Evolutionary conservation across 1,140 invertebrate genomes (phyloP).

Genomic region (Teleogryllus occipitalis): DNA sequence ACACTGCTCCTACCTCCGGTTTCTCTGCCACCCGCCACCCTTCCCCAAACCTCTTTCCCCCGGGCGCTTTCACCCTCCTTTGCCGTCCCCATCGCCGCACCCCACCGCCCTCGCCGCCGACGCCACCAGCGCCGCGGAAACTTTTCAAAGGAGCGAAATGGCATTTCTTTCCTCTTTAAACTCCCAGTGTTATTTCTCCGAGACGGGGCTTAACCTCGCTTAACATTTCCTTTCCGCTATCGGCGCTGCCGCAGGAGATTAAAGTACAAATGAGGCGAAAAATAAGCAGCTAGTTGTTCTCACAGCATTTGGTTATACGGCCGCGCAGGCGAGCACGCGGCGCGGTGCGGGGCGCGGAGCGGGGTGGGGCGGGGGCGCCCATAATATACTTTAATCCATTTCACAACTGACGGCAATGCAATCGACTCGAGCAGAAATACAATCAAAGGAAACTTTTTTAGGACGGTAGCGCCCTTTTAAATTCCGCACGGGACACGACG

Average conservation of each 20-base stretch:
- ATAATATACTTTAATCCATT: constrained; percentile 14
- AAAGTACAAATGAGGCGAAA: constrained; percentile 16
- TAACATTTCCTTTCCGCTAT: constrained; percentile 9
- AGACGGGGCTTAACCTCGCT: background rate
- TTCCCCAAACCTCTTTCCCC: background rate
- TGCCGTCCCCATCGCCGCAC: background rate
- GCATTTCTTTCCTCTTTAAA: constrained; percentile 5
- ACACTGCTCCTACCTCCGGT: background rate
- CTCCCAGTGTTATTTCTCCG: background rate
- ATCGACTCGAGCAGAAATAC: constrained; percentile 1
- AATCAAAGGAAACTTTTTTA: background rate
- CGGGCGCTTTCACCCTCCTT: too few species aligned
- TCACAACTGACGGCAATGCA: constrained; percentile 15
- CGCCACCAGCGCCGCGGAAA: background rate
- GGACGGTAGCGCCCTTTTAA: background rate
- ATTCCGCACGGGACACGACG: background rate
- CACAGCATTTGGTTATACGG: constrained; percentile 12
- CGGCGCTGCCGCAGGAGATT: constrained; percentile 10
- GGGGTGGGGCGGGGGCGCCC: too few species aligned
- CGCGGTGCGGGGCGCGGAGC: too few species aligned
- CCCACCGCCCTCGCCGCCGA: background rate
- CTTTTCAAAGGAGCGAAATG: background rate
- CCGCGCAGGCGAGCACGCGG: background rate
- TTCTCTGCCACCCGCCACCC: background rate
- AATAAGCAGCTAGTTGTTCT: constrained; percentile 14